phyloP scores from a whole-genome alignment of 2,888 invertebrate species.

The Sinelater perroti region DNA sequence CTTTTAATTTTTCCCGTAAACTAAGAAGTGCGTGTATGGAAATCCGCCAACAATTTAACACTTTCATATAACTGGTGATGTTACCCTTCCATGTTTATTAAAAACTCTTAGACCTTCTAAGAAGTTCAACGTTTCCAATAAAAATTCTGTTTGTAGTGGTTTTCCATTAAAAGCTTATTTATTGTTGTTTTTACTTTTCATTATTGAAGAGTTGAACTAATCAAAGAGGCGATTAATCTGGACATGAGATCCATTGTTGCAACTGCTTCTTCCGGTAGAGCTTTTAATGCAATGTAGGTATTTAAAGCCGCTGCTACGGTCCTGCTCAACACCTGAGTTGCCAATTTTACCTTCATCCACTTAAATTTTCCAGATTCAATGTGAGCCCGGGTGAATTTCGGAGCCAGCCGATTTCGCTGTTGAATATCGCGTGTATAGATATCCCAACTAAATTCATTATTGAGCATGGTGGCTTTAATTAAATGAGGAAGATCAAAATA shows the following conservation, averaged over 20 bases:
- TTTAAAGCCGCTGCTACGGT: conserved; percentile 21
- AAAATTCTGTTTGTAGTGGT: not conserved
- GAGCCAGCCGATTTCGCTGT: no score
- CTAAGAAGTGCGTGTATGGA: not conserved
- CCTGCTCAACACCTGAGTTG: conserved; percentile 36
- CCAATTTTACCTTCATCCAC: conserved; percentile 38
- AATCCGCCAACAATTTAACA: not conserved
- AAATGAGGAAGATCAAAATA: no score
- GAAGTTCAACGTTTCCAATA: conserved; percentile 1
- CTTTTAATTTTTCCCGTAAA: conserved; percentile 2
- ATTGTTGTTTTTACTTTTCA: no score
- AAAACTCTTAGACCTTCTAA: no score
- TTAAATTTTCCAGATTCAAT: conserved; percentile 34
- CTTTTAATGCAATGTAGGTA: not conserved
- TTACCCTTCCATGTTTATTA: not conserved
- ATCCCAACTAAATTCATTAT: no score
- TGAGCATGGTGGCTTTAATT: not conserved
- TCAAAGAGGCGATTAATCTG: not conserved
- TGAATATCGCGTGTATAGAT: no score
- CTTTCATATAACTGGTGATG: not conserved
- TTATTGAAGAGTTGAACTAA: no score
- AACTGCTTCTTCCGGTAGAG: not conserved
- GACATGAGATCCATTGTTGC: not conserved
- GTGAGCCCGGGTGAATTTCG: conserved; percentile 33
- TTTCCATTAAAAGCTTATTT: conserved; percentile 5